Evolutionary conservation across 2,888 invertebrate species (phyloP), one percentile per base, ranked within the genome.

Genomic region (Cheilosia variabilis): DNA sequence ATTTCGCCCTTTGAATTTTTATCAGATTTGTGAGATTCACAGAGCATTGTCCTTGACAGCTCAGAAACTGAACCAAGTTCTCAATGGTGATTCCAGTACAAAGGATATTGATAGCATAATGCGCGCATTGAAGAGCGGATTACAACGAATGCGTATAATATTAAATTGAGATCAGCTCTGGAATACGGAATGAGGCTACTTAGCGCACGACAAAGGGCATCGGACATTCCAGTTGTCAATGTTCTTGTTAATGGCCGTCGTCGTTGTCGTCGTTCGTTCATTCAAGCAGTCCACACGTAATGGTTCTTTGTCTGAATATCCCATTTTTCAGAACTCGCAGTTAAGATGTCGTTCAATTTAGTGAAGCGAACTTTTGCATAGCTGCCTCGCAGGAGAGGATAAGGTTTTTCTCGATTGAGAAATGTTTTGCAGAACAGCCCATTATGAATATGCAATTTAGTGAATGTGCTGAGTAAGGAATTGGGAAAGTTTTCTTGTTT

Each of bases 111-210:
- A 47, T 34, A 69, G 31, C n/a, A 47, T 10, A 50, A 6, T 13
- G 13, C 37, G 15, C 19, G 24, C 22, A 6, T 27, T 27, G 17
- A 41, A 15, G 5, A 34, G 31, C 50, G 27, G 58, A 76, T 58
- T 55, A 47, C 63, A 34, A 27, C 24, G 65, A 62, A 45, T 75
- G 65, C 73, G 55, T 55, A 37, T 9, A 62, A 62, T 7, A 72
- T 72, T 37, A 60, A 50, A 52, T 60, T 31, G 52, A 34, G 43
- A 45, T 45, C 68, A 43, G 22, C 43, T 58, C n/a, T 34, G 15
- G 76, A 68, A 77, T 77, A 77, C 52, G 19, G 31, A 77, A 77
- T 68, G 68, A 68, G 52, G 47, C 57, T 13, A 75, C 53, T 75
- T 57, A 63, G 34, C 65, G 34, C 5, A 63, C 47, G 37, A 57